phyloP scores from a whole-genome alignment of 2,797 vertebrate species.

The Falco columbarius region DNA sequence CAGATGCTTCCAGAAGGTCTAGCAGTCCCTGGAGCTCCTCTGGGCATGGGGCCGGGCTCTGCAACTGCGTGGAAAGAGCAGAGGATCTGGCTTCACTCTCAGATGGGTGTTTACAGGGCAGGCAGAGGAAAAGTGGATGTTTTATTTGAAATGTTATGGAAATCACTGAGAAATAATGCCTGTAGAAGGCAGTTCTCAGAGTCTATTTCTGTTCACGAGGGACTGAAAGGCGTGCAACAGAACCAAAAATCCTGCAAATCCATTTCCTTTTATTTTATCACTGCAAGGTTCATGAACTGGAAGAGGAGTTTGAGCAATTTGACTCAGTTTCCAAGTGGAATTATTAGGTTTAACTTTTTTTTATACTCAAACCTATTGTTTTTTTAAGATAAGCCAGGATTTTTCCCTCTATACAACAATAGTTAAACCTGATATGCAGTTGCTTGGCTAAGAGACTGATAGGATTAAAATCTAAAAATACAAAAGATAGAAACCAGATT shows the following conservation, averaged over 20 bases:
- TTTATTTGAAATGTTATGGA: slow-evolving; percentile 60
- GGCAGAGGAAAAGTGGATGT: slow-evolving; percentile 23
- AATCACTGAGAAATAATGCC: slow-evolving; percentile 25
- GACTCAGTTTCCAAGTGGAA: not conserved
- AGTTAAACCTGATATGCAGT: slow-evolving; percentile 59
- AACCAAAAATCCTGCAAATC: slow-evolving; percentile 7
- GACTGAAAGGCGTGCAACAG: not conserved
- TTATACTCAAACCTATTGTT: not conserved
- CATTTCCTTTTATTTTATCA: slow-evolving; percentile 26
- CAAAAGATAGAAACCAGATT: slow-evolving; percentile 77
- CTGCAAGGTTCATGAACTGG: not conserved
- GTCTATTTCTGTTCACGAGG: slow-evolving; percentile 14
- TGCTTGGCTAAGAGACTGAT: slow-evolving; percentile 56
- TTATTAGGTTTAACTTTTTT: not conserved
- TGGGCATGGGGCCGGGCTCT: not conserved
- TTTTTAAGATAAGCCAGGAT: slow-evolving; percentile 1
- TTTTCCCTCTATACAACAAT: slow-evolving; percentile 29
- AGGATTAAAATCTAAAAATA: slow-evolving; percentile 70
- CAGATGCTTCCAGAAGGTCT: not conserved
- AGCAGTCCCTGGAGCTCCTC: not conserved
- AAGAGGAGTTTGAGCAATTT: not conserved
- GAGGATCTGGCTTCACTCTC: slow-evolving; percentile 54
- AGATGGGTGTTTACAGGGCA: slow-evolving; percentile 38
- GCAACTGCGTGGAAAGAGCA: rapidly evolving
- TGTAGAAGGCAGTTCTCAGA: slow-evolving; percentile 35